Evolutionary conservation across 2,888 invertebrate genomes (phyloP).

Genomic region (Pseudolycoriella hygida): DNA sequence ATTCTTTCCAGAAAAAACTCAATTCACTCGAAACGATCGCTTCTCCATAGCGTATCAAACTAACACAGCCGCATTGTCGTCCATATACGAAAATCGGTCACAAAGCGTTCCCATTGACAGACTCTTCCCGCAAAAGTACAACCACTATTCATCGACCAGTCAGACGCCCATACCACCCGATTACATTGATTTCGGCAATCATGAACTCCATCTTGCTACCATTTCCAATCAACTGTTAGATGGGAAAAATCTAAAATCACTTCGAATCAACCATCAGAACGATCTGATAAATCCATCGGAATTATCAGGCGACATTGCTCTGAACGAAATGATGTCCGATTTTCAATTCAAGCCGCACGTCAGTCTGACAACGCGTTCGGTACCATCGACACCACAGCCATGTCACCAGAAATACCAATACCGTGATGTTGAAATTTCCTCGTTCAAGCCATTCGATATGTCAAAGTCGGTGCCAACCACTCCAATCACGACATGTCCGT

Average conservation of each 20-base stretch:
- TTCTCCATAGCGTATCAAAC: slow-evolving; percentile 18
- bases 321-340: neutral
- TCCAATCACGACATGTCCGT: slow-evolving; percentile 38
- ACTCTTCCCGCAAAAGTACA: neutral
- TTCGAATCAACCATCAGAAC: neutral
- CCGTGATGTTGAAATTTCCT: no score
- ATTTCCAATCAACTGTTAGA: slow-evolving; percentile 10
- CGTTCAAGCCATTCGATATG: slow-evolving; percentile 30
- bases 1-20: neutral
- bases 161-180: slow-evolving; percentile 54
- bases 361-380: slow-evolving; percentile 41
- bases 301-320: slow-evolving; percentile 17
- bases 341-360: neutral
- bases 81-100: neutral
- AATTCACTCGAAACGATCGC: no score
- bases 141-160: neutral
- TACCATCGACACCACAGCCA: slow-evolving; percentile 49
- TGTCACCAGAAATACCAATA: slow-evolving; percentile 15
- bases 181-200: slow-evolving; percentile 45
- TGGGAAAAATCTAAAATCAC: slow-evolving; percentile 8
- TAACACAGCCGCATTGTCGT: slow-evolving; percentile 11
- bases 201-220: slow-evolving; percentile 13
- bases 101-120: slow-evolving; percentile 29
- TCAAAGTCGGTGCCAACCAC: slow-evolving; percentile 66
- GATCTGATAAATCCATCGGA: neutral